Percentiles rank a stretch among this genome's conserved stretches.
These are phyloP conservation scores for Platycercus adscitus DNA, from an alignment of 2,113 vertebrate species.

Conservation along the genomic window DNA sequence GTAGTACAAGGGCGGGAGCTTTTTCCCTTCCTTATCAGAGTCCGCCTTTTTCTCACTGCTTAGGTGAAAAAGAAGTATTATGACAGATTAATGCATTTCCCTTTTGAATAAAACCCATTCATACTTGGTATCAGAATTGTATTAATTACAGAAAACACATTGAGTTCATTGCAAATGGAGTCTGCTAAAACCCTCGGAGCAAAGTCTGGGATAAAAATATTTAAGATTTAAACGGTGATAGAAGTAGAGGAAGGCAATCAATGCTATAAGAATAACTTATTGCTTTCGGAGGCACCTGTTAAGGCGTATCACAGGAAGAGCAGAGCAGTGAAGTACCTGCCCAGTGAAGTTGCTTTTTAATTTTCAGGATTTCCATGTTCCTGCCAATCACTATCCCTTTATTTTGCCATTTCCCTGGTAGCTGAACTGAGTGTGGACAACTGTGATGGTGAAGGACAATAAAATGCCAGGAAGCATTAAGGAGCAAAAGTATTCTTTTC, in stretches of 20 bases:
- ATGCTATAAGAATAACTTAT: background rate
- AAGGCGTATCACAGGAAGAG: background rate
- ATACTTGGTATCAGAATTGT: background rate
- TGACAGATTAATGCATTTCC: background rate
- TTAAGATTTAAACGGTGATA: background rate
- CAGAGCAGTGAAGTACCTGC: background rate
- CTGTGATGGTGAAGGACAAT: background rate
- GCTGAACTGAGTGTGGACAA: background rate
- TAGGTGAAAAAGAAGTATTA: background rate
- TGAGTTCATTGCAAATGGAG: background rate
- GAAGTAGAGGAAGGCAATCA: background rate
- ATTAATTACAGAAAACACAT: background rate
- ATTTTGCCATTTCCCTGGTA: background rate
- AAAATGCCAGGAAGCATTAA: background rate
- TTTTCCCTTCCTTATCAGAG: background rate
- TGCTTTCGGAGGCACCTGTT: background rate
- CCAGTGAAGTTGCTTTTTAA: background rate
- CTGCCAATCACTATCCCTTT: background rate
- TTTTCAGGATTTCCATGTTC: background rate
- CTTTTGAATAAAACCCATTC: background rate
- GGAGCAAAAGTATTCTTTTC: background rate
- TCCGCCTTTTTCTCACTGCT: background rate
- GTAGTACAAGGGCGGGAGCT: background rate
- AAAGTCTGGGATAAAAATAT: background rate
- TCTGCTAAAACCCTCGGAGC: background rate